Evolutionary conservation across 2,113 vertebrate genomes (phyloP), one percentile per base, ranked within the genome.

Genomic region (Rhinopomastus cyanomelas): DNA sequence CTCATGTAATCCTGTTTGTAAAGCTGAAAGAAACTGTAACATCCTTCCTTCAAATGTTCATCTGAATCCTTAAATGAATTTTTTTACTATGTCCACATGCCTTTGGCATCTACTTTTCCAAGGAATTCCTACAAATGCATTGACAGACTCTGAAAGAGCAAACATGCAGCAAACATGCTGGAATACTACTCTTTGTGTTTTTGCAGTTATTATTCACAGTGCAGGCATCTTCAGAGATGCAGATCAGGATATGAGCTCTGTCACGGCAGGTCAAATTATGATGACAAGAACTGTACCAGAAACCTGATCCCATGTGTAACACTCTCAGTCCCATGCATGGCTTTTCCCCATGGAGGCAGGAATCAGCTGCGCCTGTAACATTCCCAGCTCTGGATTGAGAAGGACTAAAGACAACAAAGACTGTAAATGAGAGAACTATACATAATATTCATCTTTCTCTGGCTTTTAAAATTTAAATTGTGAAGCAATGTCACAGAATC

Each of bases 1-100:
- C 85, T 93, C 78, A 3, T 92, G 95, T 95, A 96, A 96, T 96
- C 94, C 94, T 94, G 94, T 95, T 95, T 95, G 92, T 83, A 91
- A 87, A 95, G 91, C 95, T 88, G 55, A 94, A 91, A 73, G 81
- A 91, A 92, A 85, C 48, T 83, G 46, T 66, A 78, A 79, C 3
- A 2, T 81, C 80, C 88, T 95, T 94, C 80, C 74, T 60, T 46
- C 64, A 89, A 94, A 92, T 48, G 82, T 30, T 78, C 77, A 81
- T 88, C 89, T 76, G 85, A 94, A 91, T 89, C 61, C 53, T 90
- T 78, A 66, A 80, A 82, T 46, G 8, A 75, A 36, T 64, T 46
- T 77, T 76, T 66, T 82, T 26, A 16, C 68, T 61, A 3, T 29
- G 27, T n/a, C 95, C 52, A 68, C 46, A 39, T 62, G 56, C 51